Conservation (phyloP, 2,888 invertebrate genomes). For the Odontocerum albicorne region DNA sequence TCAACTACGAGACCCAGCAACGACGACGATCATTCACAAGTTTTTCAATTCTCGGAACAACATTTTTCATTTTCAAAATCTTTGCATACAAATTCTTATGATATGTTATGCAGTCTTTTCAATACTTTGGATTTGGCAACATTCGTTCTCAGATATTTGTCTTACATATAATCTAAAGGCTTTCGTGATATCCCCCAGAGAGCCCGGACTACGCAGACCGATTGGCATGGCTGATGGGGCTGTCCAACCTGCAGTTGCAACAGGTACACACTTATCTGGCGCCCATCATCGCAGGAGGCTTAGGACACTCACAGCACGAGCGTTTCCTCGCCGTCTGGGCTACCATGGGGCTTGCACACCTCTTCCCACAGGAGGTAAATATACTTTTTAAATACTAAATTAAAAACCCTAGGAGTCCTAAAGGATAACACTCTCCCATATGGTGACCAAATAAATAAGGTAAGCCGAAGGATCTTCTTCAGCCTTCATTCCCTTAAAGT, state of each 20-base stretch:
- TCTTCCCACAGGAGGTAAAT: conserved; percentile 53
- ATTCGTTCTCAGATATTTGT: no score
- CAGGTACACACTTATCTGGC: conserved; percentile 56
- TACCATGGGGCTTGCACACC: conserved; percentile 54
- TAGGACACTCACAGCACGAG: conserved; percentile 56
- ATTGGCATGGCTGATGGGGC: conserved; percentile 71
- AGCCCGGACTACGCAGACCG: conserved; percentile 67
- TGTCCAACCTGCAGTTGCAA: conserved; percentile 65
- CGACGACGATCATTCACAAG: no score
- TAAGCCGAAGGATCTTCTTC: no score
- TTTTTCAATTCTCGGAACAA: background rate
- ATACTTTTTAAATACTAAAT: no score
- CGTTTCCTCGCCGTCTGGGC: conserved; percentile 71
- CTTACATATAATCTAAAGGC: background rate
- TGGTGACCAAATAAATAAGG: no score
- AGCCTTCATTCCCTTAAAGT: no score
- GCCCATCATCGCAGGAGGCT: conserved; percentile 49
- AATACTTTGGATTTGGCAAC: no score
- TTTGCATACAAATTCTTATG: no score
- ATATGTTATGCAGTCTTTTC: no score
- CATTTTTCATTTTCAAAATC: background rate
- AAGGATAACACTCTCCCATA: no score
- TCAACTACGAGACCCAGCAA: no score
- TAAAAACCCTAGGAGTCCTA: no score
- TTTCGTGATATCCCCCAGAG: conserved; percentile 46